A percentile compares a stretch with the other conserved stretches of the same genome.
Evolutionary conservation across 2,113 vertebrate genomes (phyloP).

Genomic region (Cephalopterus ornatus): DNA sequence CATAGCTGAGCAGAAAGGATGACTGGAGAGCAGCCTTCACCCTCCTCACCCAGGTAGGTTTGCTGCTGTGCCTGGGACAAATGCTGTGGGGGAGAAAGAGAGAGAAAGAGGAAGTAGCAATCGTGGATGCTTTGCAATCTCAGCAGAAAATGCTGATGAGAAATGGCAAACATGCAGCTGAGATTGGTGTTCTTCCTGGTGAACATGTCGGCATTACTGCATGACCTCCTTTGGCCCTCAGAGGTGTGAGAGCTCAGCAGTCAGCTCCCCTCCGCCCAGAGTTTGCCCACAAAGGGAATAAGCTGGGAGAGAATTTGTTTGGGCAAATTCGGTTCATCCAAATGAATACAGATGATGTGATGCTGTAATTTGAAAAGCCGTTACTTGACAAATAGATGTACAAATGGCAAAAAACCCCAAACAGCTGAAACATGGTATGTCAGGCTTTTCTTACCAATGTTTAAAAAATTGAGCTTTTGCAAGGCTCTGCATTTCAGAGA

Average conservation of each 20-base stretch:
- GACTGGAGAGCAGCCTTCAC: background rate
- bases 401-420: background rate
- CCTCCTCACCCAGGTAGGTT: background rate
- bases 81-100: background rate
- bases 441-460: background rate
- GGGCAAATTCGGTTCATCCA: background rate
- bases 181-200: background rate
- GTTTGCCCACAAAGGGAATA: background rate
- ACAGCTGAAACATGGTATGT: background rate
- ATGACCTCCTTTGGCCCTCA: background rate
- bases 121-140: background rate
- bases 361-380: background rate
- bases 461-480: background rate
- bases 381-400: background rate
- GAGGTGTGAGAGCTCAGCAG: background rate
- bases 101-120: background rate
- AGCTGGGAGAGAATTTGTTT: background rate
- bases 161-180: background rate
- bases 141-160: conserved; percentile 8
- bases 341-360: background rate
- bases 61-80: background rate
- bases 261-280: background rate
- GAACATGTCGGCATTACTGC: accelerated
- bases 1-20: background rate
- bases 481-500: background rate